A percentile compares a stretch with the other conserved stretches of the same genome.
phyloP scores from a whole-genome alignment of 2,797 vertebrate genomes.

The Luscinia megarhynchos region DNA sequence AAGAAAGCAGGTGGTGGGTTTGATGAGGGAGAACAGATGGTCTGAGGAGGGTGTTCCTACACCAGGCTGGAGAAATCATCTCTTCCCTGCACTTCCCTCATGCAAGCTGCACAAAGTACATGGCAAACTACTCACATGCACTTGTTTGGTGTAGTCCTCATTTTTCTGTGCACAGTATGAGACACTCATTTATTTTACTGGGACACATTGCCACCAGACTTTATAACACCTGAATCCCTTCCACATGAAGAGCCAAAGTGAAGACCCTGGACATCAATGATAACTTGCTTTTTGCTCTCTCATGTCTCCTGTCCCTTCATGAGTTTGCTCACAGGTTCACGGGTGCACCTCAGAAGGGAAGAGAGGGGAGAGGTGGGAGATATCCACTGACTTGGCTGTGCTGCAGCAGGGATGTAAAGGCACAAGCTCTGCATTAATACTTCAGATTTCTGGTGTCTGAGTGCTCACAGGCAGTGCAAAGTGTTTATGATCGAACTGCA shows the following conservation, averaged over 20 bases:
- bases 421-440: background rate
- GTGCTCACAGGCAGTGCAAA: background rate
- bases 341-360: background rate
- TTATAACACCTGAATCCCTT: background rate
- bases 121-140: background rate
- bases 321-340: background rate
- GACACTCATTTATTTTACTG: background rate
- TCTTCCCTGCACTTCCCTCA: background rate
- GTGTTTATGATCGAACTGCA: background rate
- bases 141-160: background rate
- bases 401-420: background rate
- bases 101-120: background rate
- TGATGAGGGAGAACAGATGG: background rate
- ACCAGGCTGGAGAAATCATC: background rate
- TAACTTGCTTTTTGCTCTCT: background rate
- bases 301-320: background rate
- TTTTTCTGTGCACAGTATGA: background rate
- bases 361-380: background rate
- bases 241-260: background rate
- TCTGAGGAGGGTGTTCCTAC: background rate
- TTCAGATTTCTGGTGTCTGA: background rate
- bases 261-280: background rate
- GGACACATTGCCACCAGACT: background rate
- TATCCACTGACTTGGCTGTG: background rate
- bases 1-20: background rate